Conservation (phyloP, 2,797 vertebrate species). For the Enoplosus armatus region DNA sequence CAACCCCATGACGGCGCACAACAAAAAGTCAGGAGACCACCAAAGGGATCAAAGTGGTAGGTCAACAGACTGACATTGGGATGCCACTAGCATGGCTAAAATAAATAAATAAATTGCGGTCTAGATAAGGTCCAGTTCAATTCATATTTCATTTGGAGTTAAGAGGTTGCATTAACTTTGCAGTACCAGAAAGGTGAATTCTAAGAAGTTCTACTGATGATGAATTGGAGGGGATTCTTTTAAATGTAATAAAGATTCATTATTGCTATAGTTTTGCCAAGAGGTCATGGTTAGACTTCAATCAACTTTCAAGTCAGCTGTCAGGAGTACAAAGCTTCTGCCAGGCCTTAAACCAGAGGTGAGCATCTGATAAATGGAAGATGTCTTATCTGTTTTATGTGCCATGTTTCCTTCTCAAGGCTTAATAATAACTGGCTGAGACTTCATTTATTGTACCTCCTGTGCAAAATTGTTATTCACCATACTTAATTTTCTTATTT, state of each 20-base stretch:
- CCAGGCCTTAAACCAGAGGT: slow-evolving; percentile 50
- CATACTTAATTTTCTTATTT: background rate
- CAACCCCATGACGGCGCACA: background rate
- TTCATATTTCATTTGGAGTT: background rate
- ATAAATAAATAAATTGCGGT: background rate
- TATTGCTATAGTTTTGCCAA: slow-evolving; percentile 7
- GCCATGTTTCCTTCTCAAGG: slow-evolving; percentile 32
- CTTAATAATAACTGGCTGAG: slow-evolving; percentile 23
- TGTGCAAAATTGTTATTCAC: background rate
- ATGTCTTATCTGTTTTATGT: slow-evolving; percentile 60
- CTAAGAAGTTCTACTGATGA: background rate
- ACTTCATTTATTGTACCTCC: background rate
- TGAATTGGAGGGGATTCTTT: background rate
- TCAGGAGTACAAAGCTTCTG: slow-evolving; percentile 31
- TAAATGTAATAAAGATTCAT: background rate
- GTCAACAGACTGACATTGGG: background rate
- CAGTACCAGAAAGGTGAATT: background rate
- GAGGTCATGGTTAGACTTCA: slow-evolving; percentile 38
- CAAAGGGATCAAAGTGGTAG: background rate
- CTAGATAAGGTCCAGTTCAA: background rate
- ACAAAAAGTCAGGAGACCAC: background rate
- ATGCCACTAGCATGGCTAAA: background rate
- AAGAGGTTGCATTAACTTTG: background rate
- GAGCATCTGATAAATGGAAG: slow-evolving; percentile 63
- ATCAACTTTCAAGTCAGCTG: slow-evolving; percentile 30